Evolutionary conservation across 2,888 invertebrate species (phyloP), one percentile per base, ranked within the genome.

Genomic region (Callosobruchus maculatus): DNA sequence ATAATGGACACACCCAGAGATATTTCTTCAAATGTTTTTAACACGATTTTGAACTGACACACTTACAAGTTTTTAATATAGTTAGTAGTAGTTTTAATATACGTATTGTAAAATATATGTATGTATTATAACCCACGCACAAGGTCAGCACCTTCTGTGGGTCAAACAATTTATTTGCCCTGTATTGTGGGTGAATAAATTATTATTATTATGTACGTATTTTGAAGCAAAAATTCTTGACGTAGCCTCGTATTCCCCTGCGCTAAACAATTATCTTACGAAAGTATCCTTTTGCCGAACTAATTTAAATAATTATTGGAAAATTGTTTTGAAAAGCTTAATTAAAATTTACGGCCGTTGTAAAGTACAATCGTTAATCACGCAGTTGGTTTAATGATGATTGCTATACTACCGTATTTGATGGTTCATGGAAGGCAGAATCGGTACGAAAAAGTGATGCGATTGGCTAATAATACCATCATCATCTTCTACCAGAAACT

Each of bases 341-440:
- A 74, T 74, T 74, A 74, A 70, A 74, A 74, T 74, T 71, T 71
- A 72, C 67, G 67, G 30, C 70, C n/a, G 21, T 18, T 70, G 70
- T 74, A 72, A 71, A 72, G 70, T 67, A 49, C 70, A 72, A 70
- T 67, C 66, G 71, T 71, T 70, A 72, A 69, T 72, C 66, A 70
- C 67, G 30, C 20, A 70, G 70, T 9, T 2, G 22, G 68, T 7
- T 71, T 69, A 73, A 71, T 69, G 73, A 49, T 73, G 73, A 71
- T 73, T 71, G 69, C 71, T 21, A 67, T 49, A 73, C 71, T 31
- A 68, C 21, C 68, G 67, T 22, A 49, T 70, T 68, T 66, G n/a
- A 69, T 7, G 22, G 22, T 68, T 66, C 20, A 69, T 7, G 22
- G 22, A 30, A 68, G 18, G 69, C n/a, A n/a, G n/a, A 73, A 73